Evolutionary conservation across 2,888 invertebrate species (phyloP), one percentile per base, ranked within the genome.

Genomic region (Cotesia congregata): DNA sequence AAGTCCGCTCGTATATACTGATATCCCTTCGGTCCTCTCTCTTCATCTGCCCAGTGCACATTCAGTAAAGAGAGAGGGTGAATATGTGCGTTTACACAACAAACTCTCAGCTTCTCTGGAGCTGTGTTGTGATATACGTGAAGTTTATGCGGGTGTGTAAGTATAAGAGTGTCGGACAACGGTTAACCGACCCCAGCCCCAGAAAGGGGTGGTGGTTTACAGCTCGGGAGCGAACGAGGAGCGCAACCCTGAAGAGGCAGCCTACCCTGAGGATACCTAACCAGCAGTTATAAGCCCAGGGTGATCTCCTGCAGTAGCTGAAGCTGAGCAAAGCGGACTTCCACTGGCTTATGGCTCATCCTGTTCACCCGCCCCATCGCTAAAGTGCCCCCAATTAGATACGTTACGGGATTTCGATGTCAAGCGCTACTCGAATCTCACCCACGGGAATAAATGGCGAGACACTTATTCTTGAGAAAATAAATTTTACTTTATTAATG

Each of bases 301-400:
- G 86, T 87, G 87, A 88, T 88, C 87, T 86, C 83, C 83, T 80
- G 83, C 83, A 82, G 83, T 81, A 83, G 84, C 71, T 75, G 30
- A 30, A 83, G 84, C 71, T 50, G 50, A 50, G 50, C 12, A 50
- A 50, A 50, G 50, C 50, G 50, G 50, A 50, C 50, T 50, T 73
- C 78, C 82, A 71, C 80, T 83, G 84, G 86, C 86, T 87, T 86
- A 86, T 77, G 79, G 86, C 85, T 88, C 82, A 81, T 76, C 82
- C 83, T 83, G 81, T 82, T 83, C 84, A 67, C 77, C 84, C 84
- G 83, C 83, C 84, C 84, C 80, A 74, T 82, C 83, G 84, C 85
- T 87, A 87, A 88, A 88, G 85, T 88, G 86, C 85, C 85, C 81
- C 85, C 88, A 89, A 88, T 89, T 89, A 89, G 88, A 88, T 87